Evolutionary conservation across 2,888 invertebrate genomes (phyloP).

Genomic region (Deilephila elpenor): DNA sequence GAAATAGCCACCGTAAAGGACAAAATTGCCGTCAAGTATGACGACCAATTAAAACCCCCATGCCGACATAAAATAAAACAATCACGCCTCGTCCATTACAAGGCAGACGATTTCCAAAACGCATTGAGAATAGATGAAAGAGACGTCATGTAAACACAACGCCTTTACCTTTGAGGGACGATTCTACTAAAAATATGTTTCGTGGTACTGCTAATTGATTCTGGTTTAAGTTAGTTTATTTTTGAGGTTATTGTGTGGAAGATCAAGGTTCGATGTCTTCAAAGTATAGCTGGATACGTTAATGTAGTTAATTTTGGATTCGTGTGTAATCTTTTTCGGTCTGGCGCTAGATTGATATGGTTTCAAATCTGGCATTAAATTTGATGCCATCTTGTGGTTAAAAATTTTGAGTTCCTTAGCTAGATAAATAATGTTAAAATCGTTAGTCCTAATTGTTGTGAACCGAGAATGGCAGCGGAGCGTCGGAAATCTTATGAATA

Average conservation of each 20-base stretch:
- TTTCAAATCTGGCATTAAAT: too few species aligned
- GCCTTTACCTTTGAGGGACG: not conserved
- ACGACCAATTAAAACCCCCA: not conserved
- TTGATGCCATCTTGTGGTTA: too few species aligned
- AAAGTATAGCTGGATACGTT: not conserved
- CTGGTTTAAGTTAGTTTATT: not conserved
- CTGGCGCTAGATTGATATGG: too few species aligned
- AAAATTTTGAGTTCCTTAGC: too few species aligned
- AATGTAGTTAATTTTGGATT: not conserved
- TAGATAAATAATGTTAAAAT: too few species aligned
- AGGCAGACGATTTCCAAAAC: not conserved
- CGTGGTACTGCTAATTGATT: not conserved
- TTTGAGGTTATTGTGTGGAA: not conserved
- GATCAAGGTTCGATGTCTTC: not conserved
- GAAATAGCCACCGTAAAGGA: too few species aligned
- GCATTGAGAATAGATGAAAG: constrained; percentile 8
- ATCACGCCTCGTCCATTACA: not conserved
- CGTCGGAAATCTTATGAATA: too few species aligned
- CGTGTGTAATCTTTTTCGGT: too few species aligned
- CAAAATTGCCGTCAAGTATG: too few species aligned
- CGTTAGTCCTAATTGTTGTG: too few species aligned
- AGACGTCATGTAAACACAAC: not conserved
- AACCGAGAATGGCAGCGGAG: too few species aligned
- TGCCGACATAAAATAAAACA: not conserved
- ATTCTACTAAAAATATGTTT: not conserved